Percentiles rank a stretch among this genome's conserved stretches.
phyloP scores from a whole-genome alignment of 2,888 invertebrate species.

The Heliconius ethilla region DNA sequence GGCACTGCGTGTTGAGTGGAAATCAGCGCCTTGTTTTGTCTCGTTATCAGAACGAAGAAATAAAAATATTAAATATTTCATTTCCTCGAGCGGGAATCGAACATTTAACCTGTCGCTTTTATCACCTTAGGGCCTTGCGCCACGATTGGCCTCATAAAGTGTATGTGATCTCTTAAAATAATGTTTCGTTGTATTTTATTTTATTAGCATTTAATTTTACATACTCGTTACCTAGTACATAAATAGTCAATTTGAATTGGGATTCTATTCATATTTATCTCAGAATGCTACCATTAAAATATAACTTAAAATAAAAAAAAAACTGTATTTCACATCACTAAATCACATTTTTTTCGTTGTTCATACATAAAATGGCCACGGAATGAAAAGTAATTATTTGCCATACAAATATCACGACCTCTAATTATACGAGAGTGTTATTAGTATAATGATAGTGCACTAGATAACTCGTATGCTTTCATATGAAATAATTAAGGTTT shows the following conservation, averaged over 20 bases:
- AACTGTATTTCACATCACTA: too few species aligned
- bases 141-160: too few species aligned
- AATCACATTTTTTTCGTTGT: background rate
- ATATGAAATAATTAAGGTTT: constrained; percentile 5
- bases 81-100: background rate
- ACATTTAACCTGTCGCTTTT: background rate
- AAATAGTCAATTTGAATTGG: too few species aligned
- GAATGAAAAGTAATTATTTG: background rate
- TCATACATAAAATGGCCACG: background rate
- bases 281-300: background rate
- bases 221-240: too few species aligned
- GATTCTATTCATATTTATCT: background rate
- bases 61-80: background rate
- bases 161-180: background rate
- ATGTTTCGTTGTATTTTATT: background rate
- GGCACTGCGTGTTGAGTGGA: background rate
- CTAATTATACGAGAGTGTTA: constrained; percentile 2
- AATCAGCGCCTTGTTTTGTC: background rate
- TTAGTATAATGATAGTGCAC: constrained; percentile 7
- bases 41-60: background rate
- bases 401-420: background rate
- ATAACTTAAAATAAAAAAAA: background rate
- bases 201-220: background rate
- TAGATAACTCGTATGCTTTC: background rate
- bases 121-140: too few species aligned